These are phyloP conservation scores for Gryllus bimaculatus DNA, from an alignment of 1,140 invertebrate species.

Conservation along the genomic window DNA sequence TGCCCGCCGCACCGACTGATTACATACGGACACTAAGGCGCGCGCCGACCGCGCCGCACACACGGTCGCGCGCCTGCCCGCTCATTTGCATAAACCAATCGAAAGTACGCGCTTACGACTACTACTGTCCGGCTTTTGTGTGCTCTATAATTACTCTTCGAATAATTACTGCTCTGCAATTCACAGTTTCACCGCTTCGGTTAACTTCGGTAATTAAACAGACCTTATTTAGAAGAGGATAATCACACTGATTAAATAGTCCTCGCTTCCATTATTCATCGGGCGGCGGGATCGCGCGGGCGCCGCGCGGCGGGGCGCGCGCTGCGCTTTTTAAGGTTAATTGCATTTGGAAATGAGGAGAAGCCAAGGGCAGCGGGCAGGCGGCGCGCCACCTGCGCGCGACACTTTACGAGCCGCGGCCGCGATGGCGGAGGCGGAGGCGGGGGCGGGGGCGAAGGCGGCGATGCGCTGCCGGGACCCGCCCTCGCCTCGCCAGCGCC, in stretches of 20 bases:
- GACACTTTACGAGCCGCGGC: background rate
- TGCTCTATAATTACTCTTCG: slow-evolving; percentile 4
- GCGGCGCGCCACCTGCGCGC: background rate
- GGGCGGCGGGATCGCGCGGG: background rate
- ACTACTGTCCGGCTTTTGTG: background rate
- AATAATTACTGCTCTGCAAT: slow-evolving; percentile 5
- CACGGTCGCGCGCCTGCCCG: background rate
- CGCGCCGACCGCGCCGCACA: background rate
- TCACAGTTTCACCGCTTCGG: slow-evolving; percentile 2
- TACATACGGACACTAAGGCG: background rate
- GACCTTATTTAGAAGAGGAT: background rate
- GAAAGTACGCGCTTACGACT: background rate
- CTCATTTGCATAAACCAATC: slow-evolving; percentile 4
- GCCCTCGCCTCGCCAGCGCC: too few species aligned
- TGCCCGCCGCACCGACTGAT: background rate
- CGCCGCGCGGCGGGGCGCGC: too few species aligned
- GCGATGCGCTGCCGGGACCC: too few species aligned
- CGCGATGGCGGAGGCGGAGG: too few species aligned
- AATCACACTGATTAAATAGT: slow-evolving; percentile 5
- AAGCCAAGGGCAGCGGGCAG: background rate
- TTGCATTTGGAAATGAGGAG: background rate
- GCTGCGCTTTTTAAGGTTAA: slow-evolving; percentile 4
- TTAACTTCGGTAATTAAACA: slow-evolving; percentile 5
- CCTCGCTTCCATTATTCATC: slow-evolving; percentile 1
- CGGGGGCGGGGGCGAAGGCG: too few species aligned